A percentile compares a stretch with the other conserved stretches of the same genome.
phyloP scores from a whole-genome alignment of 2,113 vertebrate genomes.

The Thryonomys swinderianus region DNA sequence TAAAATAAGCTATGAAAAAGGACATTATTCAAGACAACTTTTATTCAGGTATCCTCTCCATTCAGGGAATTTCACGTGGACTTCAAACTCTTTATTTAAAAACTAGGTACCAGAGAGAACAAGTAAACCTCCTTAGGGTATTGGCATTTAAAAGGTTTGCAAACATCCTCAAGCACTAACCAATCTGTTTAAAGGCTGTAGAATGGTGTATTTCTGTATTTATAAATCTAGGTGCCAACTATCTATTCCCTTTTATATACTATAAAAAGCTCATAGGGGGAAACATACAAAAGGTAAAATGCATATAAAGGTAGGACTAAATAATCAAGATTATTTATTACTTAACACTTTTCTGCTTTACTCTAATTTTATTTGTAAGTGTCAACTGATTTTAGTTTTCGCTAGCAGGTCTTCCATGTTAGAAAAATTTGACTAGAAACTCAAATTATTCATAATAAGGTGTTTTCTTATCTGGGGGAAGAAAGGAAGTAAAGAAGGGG shows the following conservation, averaged over 20 bases:
- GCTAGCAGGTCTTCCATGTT: neutral
- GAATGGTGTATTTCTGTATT: neutral
- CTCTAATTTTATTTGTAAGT: constrained; percentile 44
- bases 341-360: constrained; percentile 33
- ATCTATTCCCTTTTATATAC: constrained; percentile 25
- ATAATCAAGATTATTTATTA: neutral
- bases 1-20: constrained; percentile 80
- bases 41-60: constrained; percentile 60
- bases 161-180: neutral
- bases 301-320: neutral
- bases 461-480: constrained; percentile 14
- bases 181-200: neutral
- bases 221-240: neutral
- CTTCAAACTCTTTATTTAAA: constrained; percentile 10
- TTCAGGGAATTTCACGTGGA: neutral
- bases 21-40: constrained; percentile 72
- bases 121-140: constrained; percentile 2
- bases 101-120: neutral
- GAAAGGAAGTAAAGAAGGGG: neutral
- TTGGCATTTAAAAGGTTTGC: constrained; percentile 9
- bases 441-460: neutral
- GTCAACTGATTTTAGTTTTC: constrained; percentile 5
- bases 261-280: neutral
- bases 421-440: neutral
- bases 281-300: neutral